Evolutionary conservation across 2,113 vertebrate genomes (phyloP), one percentile per base, ranked within the genome.

Genomic region (Chroicocephalus ridibundus): DNA sequence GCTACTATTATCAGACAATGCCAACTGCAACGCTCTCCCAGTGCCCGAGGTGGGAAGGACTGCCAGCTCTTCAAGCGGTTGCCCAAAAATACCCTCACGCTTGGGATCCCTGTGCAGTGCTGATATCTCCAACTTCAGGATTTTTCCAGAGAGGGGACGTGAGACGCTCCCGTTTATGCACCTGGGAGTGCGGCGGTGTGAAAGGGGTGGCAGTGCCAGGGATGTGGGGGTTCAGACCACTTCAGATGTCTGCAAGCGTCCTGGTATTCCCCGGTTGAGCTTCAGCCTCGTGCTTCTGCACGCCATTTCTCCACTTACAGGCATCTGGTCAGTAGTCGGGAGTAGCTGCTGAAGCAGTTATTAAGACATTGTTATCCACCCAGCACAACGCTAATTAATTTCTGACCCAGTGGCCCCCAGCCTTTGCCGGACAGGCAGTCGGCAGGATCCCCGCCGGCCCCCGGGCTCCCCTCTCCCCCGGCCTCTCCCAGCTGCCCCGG

Each of bases 1-100:
- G 85, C 46, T 68, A 25, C 93, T 76, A 69, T 91, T 65, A 91
- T 2, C 90, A 94, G 94, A 65, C 90, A 96, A 94, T 90, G 78
- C 84, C 93, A 96, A 85, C 78, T 74, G 93, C 90, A 7, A 26
- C 70, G 70, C 44, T 90, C 52, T 91, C 22, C 77, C 82, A 7
- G 52, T 12, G 38, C 61, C 27, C 38, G 3, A 49, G 54, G 2
- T 10, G 60, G 82, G 65, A 68, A 86, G 49, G 27, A 34, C 81
- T 85, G 91, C 89, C 93, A 90, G 83, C 44, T 86, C 66, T 19
- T 20, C 49, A 25, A 68, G 68, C 0, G 13, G 24, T 4, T 26
- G 31, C 8, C 86, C 62, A 11, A n/a, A 79, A 85, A 6, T 52
- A 18, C 34, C 52, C 82, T 40, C 57, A 1, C 16, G 6, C 3